These are phyloP conservation scores for Heliconius melpomene DNA, from an alignment of 1,140 invertebrate species.

Conservation along the genomic window DNA sequence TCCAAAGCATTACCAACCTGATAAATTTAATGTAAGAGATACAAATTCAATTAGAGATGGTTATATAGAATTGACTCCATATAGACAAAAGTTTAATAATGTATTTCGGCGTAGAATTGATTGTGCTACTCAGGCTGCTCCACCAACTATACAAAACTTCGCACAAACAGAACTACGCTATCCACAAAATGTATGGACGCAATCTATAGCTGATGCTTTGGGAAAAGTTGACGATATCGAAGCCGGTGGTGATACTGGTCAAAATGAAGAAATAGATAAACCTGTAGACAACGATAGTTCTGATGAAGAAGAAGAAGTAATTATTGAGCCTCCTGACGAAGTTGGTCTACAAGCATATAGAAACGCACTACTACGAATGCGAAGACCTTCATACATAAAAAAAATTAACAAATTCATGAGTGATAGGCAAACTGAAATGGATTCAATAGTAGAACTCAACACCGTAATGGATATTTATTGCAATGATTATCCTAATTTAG, in stretches of 20 bases:
- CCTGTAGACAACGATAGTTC: constrained; percentile 45
- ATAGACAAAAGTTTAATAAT: constrained; percentile 82
- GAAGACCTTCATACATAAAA: constrained; percentile 69
- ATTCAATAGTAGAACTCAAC: constrained; percentile 80
- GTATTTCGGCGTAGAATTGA: constrained; percentile 82
- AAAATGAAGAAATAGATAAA: constrained; percentile 31
- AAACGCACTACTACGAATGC: constrained; percentile 61
- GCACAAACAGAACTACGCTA: constrained; percentile 85
- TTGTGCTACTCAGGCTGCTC: constrained; percentile 78
- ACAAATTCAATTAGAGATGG: constrained; percentile 84
- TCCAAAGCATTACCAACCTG: constrained; percentile 79
- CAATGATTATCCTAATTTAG: constrained; percentile 83
- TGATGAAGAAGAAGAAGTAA: constrained; percentile 60
- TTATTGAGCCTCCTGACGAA: constrained; percentile 54
- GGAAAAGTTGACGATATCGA: constrained; percentile 56
- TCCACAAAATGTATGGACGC: constrained; percentile 85
- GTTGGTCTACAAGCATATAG: constrained; percentile 55
- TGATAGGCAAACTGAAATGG: constrained; percentile 53
- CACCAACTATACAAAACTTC: constrained; percentile 65
- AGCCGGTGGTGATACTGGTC: constrained; percentile 53
- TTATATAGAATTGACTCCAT: constrained; percentile 83
- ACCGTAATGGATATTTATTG: constrained; percentile 84
- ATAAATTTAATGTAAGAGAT: constrained; percentile 76
- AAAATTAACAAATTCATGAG: constrained; percentile 59
- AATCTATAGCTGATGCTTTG: constrained; percentile 81